These are phyloP conservation scores for Eremophila alpestris DNA, from an alignment of 2,797 vertebrate species.

Conservation along the genomic window DNA sequence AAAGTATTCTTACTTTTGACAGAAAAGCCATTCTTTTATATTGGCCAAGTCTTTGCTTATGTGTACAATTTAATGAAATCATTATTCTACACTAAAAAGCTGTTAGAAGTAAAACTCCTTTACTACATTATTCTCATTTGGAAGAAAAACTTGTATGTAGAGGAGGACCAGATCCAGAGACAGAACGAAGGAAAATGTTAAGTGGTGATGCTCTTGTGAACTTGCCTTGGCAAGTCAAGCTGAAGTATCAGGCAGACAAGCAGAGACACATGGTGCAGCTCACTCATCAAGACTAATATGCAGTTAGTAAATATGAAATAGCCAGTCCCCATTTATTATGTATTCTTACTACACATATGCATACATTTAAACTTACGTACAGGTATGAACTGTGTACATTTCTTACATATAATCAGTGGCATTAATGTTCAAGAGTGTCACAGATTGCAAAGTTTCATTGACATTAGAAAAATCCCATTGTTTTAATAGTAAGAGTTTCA, in stretches of 20 bases:
- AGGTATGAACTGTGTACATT: background rate
- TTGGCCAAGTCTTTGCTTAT: background rate
- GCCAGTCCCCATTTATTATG: background rate
- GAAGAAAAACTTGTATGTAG: background rate
- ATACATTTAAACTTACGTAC: background rate
- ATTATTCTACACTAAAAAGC: background rate
- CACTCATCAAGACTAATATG: background rate
- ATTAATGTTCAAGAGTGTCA: background rate
- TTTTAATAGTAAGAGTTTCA: background rate
- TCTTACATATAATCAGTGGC: background rate
- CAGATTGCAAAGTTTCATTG: background rate
- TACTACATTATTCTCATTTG: background rate
- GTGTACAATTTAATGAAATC: background rate
- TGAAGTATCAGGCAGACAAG: background rate
- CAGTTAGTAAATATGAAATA: background rate
- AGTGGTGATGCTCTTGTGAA: background rate
- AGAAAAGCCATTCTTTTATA: background rate
- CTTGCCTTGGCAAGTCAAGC: background rate
- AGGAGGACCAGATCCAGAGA: background rate
- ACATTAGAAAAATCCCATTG: background rate
- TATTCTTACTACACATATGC: background rate
- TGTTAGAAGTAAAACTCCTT: background rate
- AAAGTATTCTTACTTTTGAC: background rate
- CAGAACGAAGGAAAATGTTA: background rate
- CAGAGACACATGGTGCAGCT: background rate